A percentile compares a stretch with the other conserved stretches of the same genome.
These are phyloP conservation scores for Salarias fasciatus DNA, from an alignment of 2,797 vertebrate genomes.

Conservation along the genomic window DNA sequence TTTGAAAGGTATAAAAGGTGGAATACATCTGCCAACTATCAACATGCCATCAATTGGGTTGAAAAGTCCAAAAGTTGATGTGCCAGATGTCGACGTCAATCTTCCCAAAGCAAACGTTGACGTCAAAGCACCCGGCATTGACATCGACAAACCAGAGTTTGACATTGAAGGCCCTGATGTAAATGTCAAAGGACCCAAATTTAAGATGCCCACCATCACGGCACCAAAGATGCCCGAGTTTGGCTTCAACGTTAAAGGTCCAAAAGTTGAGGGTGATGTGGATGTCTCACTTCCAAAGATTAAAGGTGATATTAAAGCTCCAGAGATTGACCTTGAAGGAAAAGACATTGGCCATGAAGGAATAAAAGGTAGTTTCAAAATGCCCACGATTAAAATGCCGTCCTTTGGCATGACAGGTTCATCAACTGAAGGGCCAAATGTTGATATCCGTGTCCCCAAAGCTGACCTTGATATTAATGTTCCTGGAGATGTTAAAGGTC, in stretches of 20 bases:
- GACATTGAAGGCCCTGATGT: constrained; percentile 9
- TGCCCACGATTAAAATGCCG: constrained; percentile 40
- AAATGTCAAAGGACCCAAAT: constrained; percentile 37
- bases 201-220: constrained; percentile 30
- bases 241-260: constrained; percentile 2
- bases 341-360: constrained; percentile 25
- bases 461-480: too few species aligned
- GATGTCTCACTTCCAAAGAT: constrained; percentile 20
- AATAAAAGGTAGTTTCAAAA: neutral
- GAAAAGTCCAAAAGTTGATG: constrained; percentile 23
- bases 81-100: neutral
- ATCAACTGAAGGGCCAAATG: constrained; percentile 10
- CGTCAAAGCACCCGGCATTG: neutral
- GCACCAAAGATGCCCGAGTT: constrained; percentile 17
- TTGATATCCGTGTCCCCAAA: constrained; percentile 34
- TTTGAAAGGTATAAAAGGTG: neutral
- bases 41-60: neutral
- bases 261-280: neutral
- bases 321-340: neutral
- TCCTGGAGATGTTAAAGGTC: constrained; percentile 27
- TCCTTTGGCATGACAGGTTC: constrained; percentile 25
- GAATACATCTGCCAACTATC: neutral
- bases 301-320: constrained; percentile 15
- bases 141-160: constrained; percentile 21
- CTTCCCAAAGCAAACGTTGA: constrained; percentile 17